Percentiles rank a stretch among this genome's conserved stretches.
phyloP scores from a whole-genome alignment of 2,888 invertebrate genomes.

The Drosophila yooni region DNA sequence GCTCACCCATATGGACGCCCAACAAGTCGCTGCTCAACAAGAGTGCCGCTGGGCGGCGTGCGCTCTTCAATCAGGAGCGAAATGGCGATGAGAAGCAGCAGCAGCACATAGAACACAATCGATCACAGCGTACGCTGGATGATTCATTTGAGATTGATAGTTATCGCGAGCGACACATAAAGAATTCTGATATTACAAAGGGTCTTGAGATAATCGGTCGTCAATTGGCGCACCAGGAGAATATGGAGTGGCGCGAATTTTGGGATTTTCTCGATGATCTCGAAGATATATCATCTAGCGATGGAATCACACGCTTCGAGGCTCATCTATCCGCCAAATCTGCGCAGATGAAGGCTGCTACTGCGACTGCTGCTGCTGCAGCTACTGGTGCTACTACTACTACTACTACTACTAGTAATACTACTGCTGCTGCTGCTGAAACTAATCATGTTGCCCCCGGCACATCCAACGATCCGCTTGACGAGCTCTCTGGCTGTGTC shows the following conservation, averaged over 20 bases:
- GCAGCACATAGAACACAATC: conserved; percentile 55
- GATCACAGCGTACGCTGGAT: conserved; percentile 11
- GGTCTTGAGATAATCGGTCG: conserved; percentile 95
- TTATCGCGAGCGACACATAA: conserved; percentile 84
- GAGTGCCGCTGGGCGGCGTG: conserved; percentile 40
- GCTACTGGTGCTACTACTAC: fast-evolving
- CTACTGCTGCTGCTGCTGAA: neutral
- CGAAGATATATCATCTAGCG: conserved; percentile 90
- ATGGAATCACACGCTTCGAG: conserved; percentile 92
- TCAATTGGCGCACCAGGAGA: conserved; percentile 89
- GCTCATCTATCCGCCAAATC: conserved; percentile 86
- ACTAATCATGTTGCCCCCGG: neutral
- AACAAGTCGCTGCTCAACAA: conserved; percentile 39
- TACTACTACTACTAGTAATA: too few relatives aligned
- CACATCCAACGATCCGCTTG: conserved; percentile 1
- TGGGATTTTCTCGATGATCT: conserved; percentile 96
- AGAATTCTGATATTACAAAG: conserved; percentile 91
- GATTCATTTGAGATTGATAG: conserved; percentile 57
- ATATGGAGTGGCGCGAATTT: conserved; percentile 94
- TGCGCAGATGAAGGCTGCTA: conserved; percentile 29
- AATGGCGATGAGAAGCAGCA: conserved; percentile 7
- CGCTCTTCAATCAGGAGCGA: conserved; percentile 60
- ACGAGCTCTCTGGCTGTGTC: neutral
- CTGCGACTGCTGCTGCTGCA: too few relatives aligned
- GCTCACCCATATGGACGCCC: conserved; percentile 69